These are phyloP conservation scores for Poecilia picta DNA, from an alignment of 2,797 vertebrate genomes.

Conservation along the genomic window DNA sequence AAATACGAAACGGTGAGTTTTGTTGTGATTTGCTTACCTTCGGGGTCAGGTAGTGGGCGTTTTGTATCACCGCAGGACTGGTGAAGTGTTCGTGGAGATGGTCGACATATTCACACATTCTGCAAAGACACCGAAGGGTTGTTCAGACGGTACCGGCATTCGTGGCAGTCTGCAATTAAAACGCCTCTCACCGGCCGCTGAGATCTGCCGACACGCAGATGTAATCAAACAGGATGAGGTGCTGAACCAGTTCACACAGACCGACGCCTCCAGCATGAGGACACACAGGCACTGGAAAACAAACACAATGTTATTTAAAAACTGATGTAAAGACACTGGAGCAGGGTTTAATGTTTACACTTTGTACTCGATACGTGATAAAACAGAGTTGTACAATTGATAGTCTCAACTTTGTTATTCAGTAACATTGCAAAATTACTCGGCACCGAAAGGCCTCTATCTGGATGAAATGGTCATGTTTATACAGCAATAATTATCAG, in stretches of 20 bases:
- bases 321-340: neutral
- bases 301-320: neutral
- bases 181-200: constrained; percentile 71
- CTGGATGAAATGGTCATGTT: no score
- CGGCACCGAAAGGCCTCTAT: no score
- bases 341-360: neutral
- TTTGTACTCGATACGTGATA: neutral
- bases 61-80: constrained; percentile 80
- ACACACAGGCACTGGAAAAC: constrained; percentile 83
- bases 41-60: constrained; percentile 85
- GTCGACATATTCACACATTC: constrained; percentile 90
- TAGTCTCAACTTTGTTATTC: neutral
- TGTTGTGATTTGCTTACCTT: constrained; percentile 69
- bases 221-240: constrained; percentile 86
- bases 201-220: constrained; percentile 80
- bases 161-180: neutral
- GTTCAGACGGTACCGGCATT: neutral
- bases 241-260: constrained; percentile 86
- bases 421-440: neutral
- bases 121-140: constrained; percentile 38
- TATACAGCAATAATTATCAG: no score
- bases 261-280: constrained; percentile 87
- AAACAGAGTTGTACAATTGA: neutral
- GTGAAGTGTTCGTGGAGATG: constrained; percentile 89
- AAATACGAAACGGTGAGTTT: no score